Evolutionary conservation across 2,113 vertebrate genomes (phyloP).

Genomic region (Oreocharis arfaki): DNA sequence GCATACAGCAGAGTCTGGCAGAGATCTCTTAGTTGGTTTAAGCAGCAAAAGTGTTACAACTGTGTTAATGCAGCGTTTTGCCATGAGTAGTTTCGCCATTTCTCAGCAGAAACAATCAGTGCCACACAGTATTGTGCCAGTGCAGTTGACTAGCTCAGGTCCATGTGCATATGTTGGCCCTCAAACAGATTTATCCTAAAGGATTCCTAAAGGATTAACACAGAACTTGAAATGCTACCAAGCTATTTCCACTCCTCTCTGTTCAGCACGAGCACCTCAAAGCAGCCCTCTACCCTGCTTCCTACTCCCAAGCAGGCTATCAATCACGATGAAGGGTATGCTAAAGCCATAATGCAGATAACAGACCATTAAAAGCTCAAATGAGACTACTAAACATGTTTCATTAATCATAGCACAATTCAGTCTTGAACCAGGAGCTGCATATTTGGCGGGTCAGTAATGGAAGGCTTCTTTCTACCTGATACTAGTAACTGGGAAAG

Average conservation of each 20-base stretch:
- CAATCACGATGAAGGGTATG: slow-evolving; percentile 22
- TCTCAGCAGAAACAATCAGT: background rate
- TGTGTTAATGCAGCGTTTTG: background rate
- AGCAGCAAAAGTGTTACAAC: background rate
- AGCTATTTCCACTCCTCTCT: background rate
- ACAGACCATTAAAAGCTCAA: slow-evolving; percentile 49
- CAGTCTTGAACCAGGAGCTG: slow-evolving; percentile 13
- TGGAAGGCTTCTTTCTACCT: background rate
- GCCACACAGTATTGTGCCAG: background rate
- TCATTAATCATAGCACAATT: slow-evolving; percentile 54
- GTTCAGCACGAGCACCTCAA: background rate
- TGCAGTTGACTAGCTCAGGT: background rate
- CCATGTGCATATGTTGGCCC: rapidly evolving
- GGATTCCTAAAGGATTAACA: background rate
- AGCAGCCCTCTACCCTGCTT: background rate
- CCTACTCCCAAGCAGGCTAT: slow-evolving; percentile 9
- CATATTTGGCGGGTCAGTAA: background rate
- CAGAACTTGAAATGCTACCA: background rate
- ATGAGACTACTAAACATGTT: slow-evolving; percentile 54
- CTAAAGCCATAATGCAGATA: slow-evolving; percentile 11
- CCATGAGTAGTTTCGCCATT: background rate
- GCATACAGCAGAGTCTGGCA: background rate
- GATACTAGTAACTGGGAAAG: background rate
- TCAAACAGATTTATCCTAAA: background rate
- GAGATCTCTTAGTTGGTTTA: background rate